A percentile compares a stretch with the other conserved stretches of the same genome.
phyloP scores from a whole-genome alignment of 2,113 vertebrate genomes.

The Sakesphorus luctuosus region DNA sequence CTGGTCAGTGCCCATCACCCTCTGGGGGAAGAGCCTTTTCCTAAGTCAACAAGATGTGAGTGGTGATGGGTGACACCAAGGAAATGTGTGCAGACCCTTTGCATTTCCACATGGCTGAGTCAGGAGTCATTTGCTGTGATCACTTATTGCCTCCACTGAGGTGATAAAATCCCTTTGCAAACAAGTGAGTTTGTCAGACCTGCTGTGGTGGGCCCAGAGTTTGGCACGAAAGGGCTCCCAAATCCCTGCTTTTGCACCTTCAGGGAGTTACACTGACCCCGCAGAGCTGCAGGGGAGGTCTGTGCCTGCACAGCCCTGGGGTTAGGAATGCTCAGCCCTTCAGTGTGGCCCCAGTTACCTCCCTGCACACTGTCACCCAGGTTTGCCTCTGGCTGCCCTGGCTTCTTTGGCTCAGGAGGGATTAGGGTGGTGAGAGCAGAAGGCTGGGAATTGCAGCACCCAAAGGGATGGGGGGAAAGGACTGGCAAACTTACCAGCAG shows the following conservation, averaged over 20 bases:
- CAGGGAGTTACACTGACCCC: accelerated
- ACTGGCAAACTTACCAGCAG: neutral
- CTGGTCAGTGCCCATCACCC: neutral
- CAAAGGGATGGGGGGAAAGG: neutral
- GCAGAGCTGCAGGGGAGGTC: neutral
- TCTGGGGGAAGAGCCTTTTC: neutral
- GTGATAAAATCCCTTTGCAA: neutral
- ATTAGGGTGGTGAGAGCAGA: neutral
- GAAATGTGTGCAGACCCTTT: neutral
- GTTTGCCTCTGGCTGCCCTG: neutral
- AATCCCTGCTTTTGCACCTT: neutral
- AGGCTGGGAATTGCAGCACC: neutral
- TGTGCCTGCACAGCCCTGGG: neutral
- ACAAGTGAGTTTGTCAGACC: neutral
- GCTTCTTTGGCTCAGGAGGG: neutral
- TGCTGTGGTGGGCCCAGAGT: neutral
- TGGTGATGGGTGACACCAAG: accelerated
- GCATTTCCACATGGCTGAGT: neutral
- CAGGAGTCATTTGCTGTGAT: neutral
- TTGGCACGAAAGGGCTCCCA: accelerated
- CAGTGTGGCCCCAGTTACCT: accelerated
- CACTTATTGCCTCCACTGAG: neutral
- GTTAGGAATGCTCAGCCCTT: accelerated
- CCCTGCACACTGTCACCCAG: neutral
- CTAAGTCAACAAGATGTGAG: neutral